Evolutionary conservation across 2,888 invertebrate genomes (phyloP).

Genomic region (Drosophila fungiperda): DNA sequence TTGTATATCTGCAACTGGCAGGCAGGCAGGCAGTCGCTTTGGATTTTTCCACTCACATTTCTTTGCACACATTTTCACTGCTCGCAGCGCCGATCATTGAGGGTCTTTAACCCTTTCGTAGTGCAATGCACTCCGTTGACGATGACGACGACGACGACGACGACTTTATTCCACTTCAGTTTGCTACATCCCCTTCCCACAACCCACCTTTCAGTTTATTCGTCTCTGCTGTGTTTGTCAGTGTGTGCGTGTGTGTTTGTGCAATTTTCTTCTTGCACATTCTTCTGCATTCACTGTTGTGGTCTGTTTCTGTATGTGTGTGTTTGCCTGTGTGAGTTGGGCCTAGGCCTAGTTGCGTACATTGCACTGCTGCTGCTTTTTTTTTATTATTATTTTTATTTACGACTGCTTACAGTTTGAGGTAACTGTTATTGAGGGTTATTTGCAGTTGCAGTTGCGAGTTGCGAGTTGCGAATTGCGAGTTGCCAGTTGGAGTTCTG

Average conservation of each 20-base stretch:
- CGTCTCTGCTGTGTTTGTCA: conserved; percentile 5
- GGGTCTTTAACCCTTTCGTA: conserved; percentile 83
- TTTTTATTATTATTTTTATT: conserved; percentile 19
- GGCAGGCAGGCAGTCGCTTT: conserved; percentile 31
- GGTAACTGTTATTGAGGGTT: conserved; percentile 81
- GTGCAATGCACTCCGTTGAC: conserved; percentile 78
- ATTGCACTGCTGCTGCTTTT: conserved; percentile 41
- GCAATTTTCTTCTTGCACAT: conserved; percentile 75
- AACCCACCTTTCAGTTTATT: conserved; percentile 38
- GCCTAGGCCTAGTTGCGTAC: conserved; percentile 61
- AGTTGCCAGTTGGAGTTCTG: conserved; percentile 39
- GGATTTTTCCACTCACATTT: conserved; percentile 77
- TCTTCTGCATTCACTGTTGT: conserved; percentile 53
- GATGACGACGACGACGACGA: conserved; percentile 42
- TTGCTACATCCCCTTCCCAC: conserved; percentile 15
- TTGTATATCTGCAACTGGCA: conserved; percentile 39
- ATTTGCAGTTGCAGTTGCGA: conserved; percentile 62
- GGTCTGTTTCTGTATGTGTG: conserved; percentile 31
- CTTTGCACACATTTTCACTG: conserved; percentile 62
- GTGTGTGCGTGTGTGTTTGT: conserved; percentile 34
- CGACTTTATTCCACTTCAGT: conserved; percentile 49
- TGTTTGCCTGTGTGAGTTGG: conserved; percentile 22
- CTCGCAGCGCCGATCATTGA: conserved; percentile 54
- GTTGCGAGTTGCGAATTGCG: neutral
- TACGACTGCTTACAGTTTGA: conserved; percentile 76